These are phyloP conservation scores for Sarcophaga variegata DNA, from an alignment of 2,888 invertebrate species.

Conservation along the genomic window DNA sequence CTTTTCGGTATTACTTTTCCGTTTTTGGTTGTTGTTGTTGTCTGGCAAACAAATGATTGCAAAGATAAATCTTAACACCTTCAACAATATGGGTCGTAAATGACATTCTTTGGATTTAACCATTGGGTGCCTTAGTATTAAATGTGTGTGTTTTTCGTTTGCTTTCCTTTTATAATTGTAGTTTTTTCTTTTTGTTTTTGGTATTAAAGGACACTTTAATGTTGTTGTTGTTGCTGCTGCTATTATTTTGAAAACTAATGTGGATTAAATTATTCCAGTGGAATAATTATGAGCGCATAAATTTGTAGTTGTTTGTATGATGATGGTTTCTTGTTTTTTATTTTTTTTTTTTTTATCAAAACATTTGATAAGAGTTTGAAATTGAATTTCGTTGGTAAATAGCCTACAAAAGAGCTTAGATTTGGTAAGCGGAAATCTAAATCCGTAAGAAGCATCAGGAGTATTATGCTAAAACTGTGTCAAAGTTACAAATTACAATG, in stretches of 20 bases:
- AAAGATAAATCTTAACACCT: constrained; percentile 82
- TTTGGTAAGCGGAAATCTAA: neutral
- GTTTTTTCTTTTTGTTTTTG: constrained; percentile 23
- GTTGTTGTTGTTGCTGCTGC: constrained; percentile 1
- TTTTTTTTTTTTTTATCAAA: constrained; percentile 5
- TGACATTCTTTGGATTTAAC: constrained; percentile 74
- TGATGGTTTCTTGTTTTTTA: constrained; percentile 39
- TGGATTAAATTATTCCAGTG: constrained; percentile 72
- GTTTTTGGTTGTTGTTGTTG: neutral
- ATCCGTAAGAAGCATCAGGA: neutral
- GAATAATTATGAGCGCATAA: constrained; percentile 69
- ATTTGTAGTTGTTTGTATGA: constrained; percentile 14
- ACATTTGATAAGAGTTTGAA: constrained; percentile 35
- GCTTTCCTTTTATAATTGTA: neutral
- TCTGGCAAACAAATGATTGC: constrained; percentile 74
- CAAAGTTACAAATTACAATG: neutral
- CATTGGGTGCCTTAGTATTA: constrained; percentile 61
- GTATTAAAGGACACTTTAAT: constrained; percentile 53
- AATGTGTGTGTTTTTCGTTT: neutral
- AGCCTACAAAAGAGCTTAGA: neutral
- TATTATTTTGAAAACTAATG: constrained; percentile 60
- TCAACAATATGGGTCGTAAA: constrained; percentile 77
- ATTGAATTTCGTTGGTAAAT: constrained; percentile 40
- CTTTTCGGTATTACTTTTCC: constrained; percentile 51
- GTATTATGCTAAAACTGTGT: neutral